A percentile compares a stretch with the other conserved stretches of the same genome.
phyloP scores from a whole-genome alignment of 2,797 vertebrate species.

The Vipera ursinii region DNA sequence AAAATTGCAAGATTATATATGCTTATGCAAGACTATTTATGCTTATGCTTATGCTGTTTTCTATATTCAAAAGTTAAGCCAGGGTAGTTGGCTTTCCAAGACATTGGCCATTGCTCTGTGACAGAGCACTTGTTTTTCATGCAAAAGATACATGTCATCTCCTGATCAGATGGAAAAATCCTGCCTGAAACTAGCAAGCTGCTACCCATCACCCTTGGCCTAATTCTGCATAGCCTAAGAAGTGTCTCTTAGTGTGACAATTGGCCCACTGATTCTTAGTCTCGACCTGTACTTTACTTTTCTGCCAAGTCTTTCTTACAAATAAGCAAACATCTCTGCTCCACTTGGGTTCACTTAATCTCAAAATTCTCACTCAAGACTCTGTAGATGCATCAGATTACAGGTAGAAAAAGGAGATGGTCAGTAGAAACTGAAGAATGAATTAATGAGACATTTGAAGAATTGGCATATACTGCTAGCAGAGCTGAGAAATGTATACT shows the following conservation, averaged over 20 bases:
- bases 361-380: fast-evolving
- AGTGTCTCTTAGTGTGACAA: neutral
- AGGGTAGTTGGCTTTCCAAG: fast-evolving
- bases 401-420: neutral
- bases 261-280: neutral
- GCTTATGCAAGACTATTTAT: neutral
- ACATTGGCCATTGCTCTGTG: neutral
- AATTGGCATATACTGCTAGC: neutral
- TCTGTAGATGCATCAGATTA: neutral
- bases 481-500: neutral
- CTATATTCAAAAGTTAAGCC: neutral
- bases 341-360: neutral
- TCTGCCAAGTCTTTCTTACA: neutral
- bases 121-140: neutral
- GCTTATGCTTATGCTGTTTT: neutral
- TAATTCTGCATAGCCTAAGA: neutral
- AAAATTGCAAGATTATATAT: neutral
- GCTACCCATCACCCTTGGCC: neutral
- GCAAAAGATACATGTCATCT: neutral
- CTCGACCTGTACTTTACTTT: neutral
- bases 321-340: neutral
- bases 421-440: neutral
- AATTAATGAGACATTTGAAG: neutral
- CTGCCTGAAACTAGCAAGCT: neutral
- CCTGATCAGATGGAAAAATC: neutral